A percentile compares a stretch with the other conserved stretches of the same genome.
Evolutionary conservation across 2,113 vertebrate genomes (phyloP).

Genomic region (Caretta caretta): DNA sequence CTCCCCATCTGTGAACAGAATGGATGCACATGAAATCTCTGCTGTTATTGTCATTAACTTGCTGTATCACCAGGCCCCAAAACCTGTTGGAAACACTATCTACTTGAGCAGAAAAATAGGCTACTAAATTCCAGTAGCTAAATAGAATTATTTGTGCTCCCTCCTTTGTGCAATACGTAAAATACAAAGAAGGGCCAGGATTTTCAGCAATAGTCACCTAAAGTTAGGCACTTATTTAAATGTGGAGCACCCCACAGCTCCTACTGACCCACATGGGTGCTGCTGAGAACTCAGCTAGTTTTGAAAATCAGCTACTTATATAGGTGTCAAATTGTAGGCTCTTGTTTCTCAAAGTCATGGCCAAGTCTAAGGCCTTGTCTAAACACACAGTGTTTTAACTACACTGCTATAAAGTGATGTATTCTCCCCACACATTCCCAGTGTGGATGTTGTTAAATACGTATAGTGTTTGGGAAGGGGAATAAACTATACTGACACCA

Average conservation of each 20-base stretch:
- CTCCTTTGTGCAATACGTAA: conserved; percentile 38
- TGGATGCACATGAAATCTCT: too few relatives aligned
- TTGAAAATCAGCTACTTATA: neutral
- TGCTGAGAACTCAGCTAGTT: neutral
- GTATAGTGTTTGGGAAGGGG: neutral
- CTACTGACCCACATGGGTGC: neutral
- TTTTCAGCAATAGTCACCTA: conserved; percentile 1
- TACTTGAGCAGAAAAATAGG: conserved; percentile 60
- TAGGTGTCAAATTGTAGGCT: neutral
- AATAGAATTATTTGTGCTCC: conserved; percentile 34
- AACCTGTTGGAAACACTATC: conserved; percentile 33
- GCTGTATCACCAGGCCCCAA: neutral
- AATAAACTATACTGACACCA: neutral
- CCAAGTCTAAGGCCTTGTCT: neutral
- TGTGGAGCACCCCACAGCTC: neutral
- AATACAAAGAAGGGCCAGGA: conserved; percentile 43
- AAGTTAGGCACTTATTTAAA: neutral
- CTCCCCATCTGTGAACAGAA: neutral
- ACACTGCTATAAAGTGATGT: neutral
- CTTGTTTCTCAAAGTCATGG: neutral
- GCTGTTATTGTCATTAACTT: neutral
- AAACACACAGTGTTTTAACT: fast-evolving
- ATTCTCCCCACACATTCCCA: neutral
- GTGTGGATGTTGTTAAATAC: neutral
- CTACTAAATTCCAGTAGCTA: conserved; percentile 62